phyloP scores from a whole-genome alignment of 1,140 invertebrate species.

The Plectrocnemia conspersa region DNA sequence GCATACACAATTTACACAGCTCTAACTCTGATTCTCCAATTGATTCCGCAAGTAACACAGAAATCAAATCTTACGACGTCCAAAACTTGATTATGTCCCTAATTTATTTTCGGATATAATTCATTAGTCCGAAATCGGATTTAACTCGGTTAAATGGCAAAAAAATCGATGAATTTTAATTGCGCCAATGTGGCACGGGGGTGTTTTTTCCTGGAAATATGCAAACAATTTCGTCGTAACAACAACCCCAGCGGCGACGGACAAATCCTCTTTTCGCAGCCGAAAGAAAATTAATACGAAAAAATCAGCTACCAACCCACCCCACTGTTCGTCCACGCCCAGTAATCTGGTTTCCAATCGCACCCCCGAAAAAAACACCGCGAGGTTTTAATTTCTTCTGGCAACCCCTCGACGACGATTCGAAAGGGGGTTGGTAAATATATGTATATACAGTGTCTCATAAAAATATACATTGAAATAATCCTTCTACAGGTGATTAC shows the following conservation, averaged over 20 bases:
- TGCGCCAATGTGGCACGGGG: constrained; percentile 17
- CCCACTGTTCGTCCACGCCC: constrained; percentile 6
- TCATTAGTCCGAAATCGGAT: too few relatives aligned
- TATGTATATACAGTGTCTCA: too few relatives aligned
- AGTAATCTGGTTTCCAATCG: constrained; percentile 34
- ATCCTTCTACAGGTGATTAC: too few relatives aligned
- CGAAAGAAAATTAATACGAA: constrained; percentile 20
- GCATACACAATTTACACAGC: too few relatives aligned
- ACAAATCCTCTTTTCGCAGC: constrained; percentile 20
- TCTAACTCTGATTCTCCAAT: constrained; percentile 1
- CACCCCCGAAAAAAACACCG: constrained; percentile 27
- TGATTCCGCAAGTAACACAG: constrained; percentile 5
- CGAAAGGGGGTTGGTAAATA: constrained; percentile 2
- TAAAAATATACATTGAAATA: too few relatives aligned
- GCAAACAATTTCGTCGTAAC: constrained; percentile 21
- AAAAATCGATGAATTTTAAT: constrained; percentile 29
- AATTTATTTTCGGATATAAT: too few relatives aligned
- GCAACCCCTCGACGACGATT: constrained; percentile 21
- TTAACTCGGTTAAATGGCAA: constrained; percentile 3
- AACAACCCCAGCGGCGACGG: constrained; percentile 18
- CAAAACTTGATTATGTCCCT: too few relatives aligned
- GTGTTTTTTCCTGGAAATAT: constrained; percentile 11
- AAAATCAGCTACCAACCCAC: neutral
- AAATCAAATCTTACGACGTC: constrained; percentile 12
- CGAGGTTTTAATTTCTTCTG: constrained; percentile 31